A percentile compares a stretch with the other conserved stretches of the same genome.
Evolutionary conservation across 2,888 invertebrate species (phyloP).

Genomic region (Volucella inanis): DNA sequence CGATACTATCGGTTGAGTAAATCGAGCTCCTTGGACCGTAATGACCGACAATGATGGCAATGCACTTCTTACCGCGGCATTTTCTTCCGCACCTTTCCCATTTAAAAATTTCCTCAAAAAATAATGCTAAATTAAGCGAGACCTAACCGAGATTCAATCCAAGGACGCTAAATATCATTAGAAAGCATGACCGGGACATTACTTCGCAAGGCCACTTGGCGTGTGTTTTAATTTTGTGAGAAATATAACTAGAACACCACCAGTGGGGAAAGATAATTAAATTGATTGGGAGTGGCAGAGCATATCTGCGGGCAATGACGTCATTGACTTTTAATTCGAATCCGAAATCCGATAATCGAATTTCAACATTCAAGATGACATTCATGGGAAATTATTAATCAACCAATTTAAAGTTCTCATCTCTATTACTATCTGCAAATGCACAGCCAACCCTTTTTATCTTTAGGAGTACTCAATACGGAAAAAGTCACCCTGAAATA

Average conservation of each 20-base stretch:
- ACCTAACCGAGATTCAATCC: conserved; percentile 12
- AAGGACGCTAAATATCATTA: conserved; percentile 6
- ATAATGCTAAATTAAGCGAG: conserved; percentile 35
- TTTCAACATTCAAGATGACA: conserved; percentile 13
- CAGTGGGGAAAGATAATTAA: conserved; percentile 13
- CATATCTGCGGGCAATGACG: too few relatives aligned
- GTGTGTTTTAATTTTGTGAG: background rate
- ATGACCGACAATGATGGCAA: too few relatives aligned
- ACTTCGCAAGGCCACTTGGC: conserved; percentile 15
- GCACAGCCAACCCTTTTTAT: conserved; percentile 10
- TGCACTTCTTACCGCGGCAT: too few relatives aligned
- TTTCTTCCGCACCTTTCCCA: too few relatives aligned
- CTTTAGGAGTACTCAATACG: background rate
- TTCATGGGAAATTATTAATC: conserved; percentile 43
- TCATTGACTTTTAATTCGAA: conserved; percentile 33
- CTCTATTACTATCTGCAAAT: too few relatives aligned
- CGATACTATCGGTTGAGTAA: too few relatives aligned
- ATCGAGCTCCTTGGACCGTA: too few relatives aligned
- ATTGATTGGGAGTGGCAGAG: background rate
- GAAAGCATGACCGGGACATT: background rate
- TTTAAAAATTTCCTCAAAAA: background rate
- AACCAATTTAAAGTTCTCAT: conserved; percentile 2
- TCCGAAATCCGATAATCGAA: background rate
- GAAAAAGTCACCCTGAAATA: conserved; percentile 24
- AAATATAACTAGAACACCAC: conserved; percentile 23